Evolutionary conservation across 2,113 vertebrate species (phyloP).

Genomic region (Dasyprocta punctata): DNA sequence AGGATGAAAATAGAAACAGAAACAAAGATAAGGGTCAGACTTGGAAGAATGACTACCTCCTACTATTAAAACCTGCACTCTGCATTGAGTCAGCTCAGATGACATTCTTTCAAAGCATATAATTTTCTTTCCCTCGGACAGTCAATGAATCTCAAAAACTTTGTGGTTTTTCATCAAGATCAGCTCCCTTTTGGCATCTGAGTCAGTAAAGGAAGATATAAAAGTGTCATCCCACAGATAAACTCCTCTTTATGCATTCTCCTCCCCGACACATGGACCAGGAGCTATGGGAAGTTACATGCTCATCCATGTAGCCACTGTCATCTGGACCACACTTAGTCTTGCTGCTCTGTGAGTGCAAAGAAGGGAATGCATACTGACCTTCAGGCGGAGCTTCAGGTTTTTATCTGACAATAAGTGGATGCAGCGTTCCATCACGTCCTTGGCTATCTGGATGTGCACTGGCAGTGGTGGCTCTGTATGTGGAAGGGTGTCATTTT

Average conservation of each 20-base stretch:
- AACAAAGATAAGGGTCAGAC: constrained; percentile 44
- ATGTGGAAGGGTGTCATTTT: constrained; percentile 48
- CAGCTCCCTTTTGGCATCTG: not conserved
- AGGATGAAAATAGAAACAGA: constrained; percentile 45
- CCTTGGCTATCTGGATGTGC: constrained; percentile 89
- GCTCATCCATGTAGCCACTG: not conserved
- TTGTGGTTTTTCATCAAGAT: constrained; percentile 4
- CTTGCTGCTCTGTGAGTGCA: not conserved
- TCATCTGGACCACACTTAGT: not conserved
- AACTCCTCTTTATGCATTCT: constrained; percentile 7
- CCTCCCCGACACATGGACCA: not conserved
- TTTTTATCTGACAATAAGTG: constrained; percentile 91
- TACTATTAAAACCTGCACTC: constrained; percentile 30
- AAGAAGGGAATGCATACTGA: constrained; percentile 63
- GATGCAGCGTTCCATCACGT: constrained; percentile 93
- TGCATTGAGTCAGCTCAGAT: constrained; percentile 21
- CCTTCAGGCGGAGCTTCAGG: constrained; percentile 92
- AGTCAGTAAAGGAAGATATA: constrained; percentile 16
- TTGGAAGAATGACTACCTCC: constrained; percentile 38
- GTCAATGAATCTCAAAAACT: not conserved
- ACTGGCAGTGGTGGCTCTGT: constrained; percentile 86
- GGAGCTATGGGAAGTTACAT: constrained; percentile 13
- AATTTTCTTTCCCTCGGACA: constrained; percentile 25
- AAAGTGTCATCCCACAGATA: constrained; percentile 19
- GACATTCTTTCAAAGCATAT: constrained; percentile 22